A percentile compares a stretch with the other conserved stretches of the same genome.
phyloP scores from a whole-genome alignment of 1,140 invertebrate species.

The Drosophila simulans region DNA sequence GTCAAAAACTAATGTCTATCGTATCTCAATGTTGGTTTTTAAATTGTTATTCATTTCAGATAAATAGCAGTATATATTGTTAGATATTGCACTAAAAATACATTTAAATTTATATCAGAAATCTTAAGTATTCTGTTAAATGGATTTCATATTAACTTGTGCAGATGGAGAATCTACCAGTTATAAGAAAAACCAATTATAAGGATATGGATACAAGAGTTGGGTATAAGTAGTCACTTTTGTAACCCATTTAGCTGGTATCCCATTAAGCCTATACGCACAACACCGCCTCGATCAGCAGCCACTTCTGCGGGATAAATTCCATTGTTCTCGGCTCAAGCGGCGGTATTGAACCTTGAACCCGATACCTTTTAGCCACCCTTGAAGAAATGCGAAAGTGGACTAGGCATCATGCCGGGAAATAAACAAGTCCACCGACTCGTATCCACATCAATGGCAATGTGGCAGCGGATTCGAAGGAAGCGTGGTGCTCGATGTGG shows the following conservation, averaged over 20 bases:
- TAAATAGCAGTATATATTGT: no score
- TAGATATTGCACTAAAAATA: no score
- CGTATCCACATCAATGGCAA: conserved; percentile 28
- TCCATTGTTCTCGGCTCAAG: conserved; percentile 34
- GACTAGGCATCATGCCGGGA: conserved; percentile 37
- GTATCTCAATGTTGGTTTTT: not conserved
- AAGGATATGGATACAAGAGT: conserved; percentile 4
- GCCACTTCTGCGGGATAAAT: conserved; percentile 21
- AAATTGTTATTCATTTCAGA: not conserved
- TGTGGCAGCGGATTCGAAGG: conserved; percentile 47
- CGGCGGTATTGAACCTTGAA: conserved; percentile 24
- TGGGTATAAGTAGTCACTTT: conserved; percentile 13
- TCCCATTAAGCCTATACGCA: conserved; percentile 22
- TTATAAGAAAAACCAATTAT: conserved; percentile 8
- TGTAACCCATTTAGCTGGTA: conserved; percentile 33
- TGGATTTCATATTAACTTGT: no score
- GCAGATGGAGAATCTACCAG: not conserved
- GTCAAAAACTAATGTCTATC: no score
- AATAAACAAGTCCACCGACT: conserved; percentile 38
- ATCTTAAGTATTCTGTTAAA: no score
- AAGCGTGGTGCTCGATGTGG: conserved; percentile 29
- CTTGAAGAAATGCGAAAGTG: conserved; percentile 7
- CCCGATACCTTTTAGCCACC: conserved; percentile 29
- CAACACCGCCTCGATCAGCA: conserved; percentile 10
- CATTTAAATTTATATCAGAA: no score